Evolutionary conservation across 2,797 vertebrate species (phyloP).

Genomic region (Pangasius mekongensis): DNA sequence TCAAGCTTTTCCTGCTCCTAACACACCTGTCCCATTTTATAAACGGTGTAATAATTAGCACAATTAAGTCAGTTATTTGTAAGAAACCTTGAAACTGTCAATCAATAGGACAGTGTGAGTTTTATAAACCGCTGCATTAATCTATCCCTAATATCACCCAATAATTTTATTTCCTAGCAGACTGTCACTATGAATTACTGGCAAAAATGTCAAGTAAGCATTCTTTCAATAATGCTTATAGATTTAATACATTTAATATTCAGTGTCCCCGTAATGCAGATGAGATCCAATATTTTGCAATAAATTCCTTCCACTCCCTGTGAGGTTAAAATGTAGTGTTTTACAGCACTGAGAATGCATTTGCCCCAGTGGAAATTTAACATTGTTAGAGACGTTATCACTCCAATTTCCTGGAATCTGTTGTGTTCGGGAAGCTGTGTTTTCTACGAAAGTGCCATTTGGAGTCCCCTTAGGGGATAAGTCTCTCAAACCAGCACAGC

Average conservation of each 20-base stretch:
- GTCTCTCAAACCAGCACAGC: conserved; percentile 25
- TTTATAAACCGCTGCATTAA: too few species aligned
- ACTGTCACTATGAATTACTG: not conserved
- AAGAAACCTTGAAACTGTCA: not conserved
- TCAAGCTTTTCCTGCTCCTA: not conserved
- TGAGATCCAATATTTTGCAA: conserved; percentile 38
- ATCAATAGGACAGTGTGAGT: not conserved
- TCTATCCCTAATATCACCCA: not conserved
- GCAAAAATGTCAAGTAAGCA: not conserved
- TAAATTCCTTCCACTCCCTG: conserved; percentile 26
- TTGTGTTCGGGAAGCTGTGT: conserved; percentile 70
- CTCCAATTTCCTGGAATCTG: conserved; percentile 74
- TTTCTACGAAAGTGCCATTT: conserved; percentile 74
- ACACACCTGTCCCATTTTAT: not conserved
- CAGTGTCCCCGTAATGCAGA: conserved; percentile 47
- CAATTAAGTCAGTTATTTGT: not conserved
- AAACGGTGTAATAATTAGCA: not conserved
- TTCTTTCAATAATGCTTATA: conserved; percentile 11
- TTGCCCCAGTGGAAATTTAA: conserved; percentile 59
- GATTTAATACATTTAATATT: conserved; percentile 18
- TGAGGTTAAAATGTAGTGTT: conserved; percentile 52
- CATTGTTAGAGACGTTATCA: conserved; percentile 62
- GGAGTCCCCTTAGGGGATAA: conserved; percentile 68
- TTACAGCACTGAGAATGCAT: conserved; percentile 68
- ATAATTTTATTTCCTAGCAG: not conserved